Evolutionary conservation across 2,113 vertebrate species (phyloP), one percentile per base, ranked within the genome.

Genomic region (Rhynchomys soricoides): DNA sequence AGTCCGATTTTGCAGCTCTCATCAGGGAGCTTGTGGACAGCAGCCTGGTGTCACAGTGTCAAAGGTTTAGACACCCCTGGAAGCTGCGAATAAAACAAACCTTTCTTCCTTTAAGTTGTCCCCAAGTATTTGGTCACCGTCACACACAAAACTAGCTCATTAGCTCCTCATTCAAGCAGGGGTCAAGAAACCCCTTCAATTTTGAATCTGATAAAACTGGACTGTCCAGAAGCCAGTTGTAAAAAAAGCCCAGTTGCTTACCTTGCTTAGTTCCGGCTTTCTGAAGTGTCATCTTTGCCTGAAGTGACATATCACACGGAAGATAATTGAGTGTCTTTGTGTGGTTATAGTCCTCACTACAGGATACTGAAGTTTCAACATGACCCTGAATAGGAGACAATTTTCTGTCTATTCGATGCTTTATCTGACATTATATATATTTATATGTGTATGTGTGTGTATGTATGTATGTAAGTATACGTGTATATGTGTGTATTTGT

Each of bases 301-400:
- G 13, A 12, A 24, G 31, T 34, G 22, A 26, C 70, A 3, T 0
- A 13, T 11, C 1, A 4, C 55, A 4, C 5, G 24, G 40, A 79
- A 62, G 40, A 1, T 13, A 55, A 45, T 52, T 17, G 45, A 40
- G 52, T 8, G 13, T 48, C 48, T 79, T 62, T 10, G 2, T 10
- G 0, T 22, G 6, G n/a, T 52, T 16, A 11, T 9, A 0, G 73
- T 21, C 59, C 55, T 48, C 19, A 2, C 66, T 15, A 29, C 2
- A 59, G 55, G 55, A 50, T 1, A 9, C 71, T 45, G 2, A 40
- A 43, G 37, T 10, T 37, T 37, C 40, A 43, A 71, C 68, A 17
- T 2, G 7, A 59, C 45, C 19, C 31, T 31, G 0, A 6, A 16
- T 5, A 2, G 16, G 21, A 93, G 59, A 24, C 52, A 24, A 15